Conservation (phyloP, 2,113 vertebrate genomes). For the Oncorhynchus nerka region DNA sequence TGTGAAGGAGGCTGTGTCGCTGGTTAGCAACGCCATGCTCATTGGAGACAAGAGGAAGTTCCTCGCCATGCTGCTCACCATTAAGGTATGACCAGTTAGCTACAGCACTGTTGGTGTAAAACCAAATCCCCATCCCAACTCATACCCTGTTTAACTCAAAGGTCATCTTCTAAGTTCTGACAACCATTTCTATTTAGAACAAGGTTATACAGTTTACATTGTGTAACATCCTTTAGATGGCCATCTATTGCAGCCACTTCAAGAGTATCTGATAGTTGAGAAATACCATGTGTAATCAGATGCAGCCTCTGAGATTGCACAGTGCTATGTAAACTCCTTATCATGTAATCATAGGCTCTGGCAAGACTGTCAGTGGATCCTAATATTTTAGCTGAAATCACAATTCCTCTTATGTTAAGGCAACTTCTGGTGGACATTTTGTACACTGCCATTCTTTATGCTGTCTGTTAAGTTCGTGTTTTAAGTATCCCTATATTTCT, state of each 20-base stretch:
- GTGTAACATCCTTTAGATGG: too few relatives aligned
- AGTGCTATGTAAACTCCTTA: background rate
- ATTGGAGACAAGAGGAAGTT: slow-evolving; percentile 91
- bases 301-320: background rate
- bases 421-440: slow-evolving; percentile 33
- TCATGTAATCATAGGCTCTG: slow-evolving; percentile 10
- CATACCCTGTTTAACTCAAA: too few relatives aligned
- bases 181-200: background rate
- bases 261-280: background rate
- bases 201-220: background rate
- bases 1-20: slow-evolving; percentile 83
- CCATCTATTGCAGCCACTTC: background rate
- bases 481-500: too few relatives aligned
- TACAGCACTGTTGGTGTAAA: too few relatives aligned
- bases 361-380: background rate
- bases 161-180: background rate
- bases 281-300: background rate
- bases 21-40: slow-evolving; percentile 88
- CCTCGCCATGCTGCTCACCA: slow-evolving; percentile 84
- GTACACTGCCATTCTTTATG: background rate
- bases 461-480: too few relatives aligned
- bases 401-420: too few relatives aligned
- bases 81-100: slow-evolving; percentile 77
- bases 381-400: background rate
- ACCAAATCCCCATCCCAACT: too few relatives aligned